A percentile compares a stretch with the other conserved stretches of the same genome.
These are phyloP conservation scores for Tenebrio molitor DNA, from an alignment of 1,140 invertebrate species.

Conservation along the genomic window DNA sequence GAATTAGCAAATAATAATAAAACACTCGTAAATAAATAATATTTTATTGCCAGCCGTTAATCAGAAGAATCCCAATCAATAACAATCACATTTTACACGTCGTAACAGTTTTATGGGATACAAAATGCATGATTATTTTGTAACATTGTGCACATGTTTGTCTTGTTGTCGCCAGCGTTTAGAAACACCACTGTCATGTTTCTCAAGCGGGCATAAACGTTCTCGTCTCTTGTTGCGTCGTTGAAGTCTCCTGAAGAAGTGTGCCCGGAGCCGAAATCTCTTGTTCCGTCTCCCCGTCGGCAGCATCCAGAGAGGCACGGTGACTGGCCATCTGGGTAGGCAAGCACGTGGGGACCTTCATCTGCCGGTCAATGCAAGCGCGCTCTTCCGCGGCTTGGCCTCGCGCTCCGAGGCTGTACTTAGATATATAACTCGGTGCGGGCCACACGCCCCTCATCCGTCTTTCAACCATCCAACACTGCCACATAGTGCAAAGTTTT, in stretches of 20 bases:
- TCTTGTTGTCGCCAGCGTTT: too few relatives aligned
- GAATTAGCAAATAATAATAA: too few relatives aligned
- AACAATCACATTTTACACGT: too few relatives aligned
- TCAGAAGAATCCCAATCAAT: too few relatives aligned
- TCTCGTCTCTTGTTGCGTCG: neutral
- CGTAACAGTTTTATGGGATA: too few relatives aligned
- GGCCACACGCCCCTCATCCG: conserved; percentile 51
- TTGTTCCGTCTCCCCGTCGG: neutral
- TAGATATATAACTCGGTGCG: conserved; percentile 59
- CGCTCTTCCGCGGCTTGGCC: conserved; percentile 61
- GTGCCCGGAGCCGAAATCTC: neutral
- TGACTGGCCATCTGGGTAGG: conserved; percentile 38
- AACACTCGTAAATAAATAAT: too few relatives aligned
- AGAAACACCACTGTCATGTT: too few relatives aligned
- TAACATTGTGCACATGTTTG: too few relatives aligned
- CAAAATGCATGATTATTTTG: too few relatives aligned
- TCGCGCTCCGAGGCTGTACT: conserved; percentile 60
- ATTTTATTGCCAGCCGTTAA: too few relatives aligned
- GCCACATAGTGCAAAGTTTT: conserved; percentile 42
- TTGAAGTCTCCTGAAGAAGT: conserved; percentile 15
- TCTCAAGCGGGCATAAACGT: too few relatives aligned
- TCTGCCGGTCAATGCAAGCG: conserved; percentile 58
- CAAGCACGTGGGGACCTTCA: conserved; percentile 58
- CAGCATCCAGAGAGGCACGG: conserved; percentile 30
- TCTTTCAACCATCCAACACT: conserved; percentile 38